Base-by-base conservation (phyloP, 2,888 invertebrate genomes). In the Drymonia ruficornis region DNA sequence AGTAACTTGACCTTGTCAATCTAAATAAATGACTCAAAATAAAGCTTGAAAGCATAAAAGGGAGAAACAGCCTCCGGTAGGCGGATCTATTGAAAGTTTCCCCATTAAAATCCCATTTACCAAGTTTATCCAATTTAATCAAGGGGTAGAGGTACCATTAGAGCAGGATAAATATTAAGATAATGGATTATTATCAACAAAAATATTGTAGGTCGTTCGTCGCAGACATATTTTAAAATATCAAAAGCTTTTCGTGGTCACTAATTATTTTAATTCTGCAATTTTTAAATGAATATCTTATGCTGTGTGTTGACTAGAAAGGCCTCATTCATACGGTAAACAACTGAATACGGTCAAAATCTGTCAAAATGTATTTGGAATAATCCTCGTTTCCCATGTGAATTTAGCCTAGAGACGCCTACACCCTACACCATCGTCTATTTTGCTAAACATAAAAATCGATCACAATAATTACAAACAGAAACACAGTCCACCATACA, bases 61-160 rank as follows among this genome's bases (percentile, higher is more conserved):
- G 52, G 63, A 56, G 57, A 49, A 66, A 58, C 52, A 53, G 50
- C 38, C 50, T 46, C 50, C 52, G 54, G 54, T 63, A 66, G 59
- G 66, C 62, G 64, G 63, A 69, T 63, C 60, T 65, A 62, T 65
- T 60, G 55, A 72, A 79, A 77, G 71, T 79, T 76, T 69, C 53
- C 66, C 64, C 70, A 79, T 78, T 78, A 73, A 73, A 75, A 72
- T 55, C 63, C 65, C 71, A 74, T 78, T 79, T 64, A 65, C 67
- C 52, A 74, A 79, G 65, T 74, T 76, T 63, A 59, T 44, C 60
- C 67, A 71, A 72, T 72, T 73, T 65, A 68, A 71, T 72, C 51
- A 72, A 67, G 62, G 69, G 63, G 47, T 61, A 62, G n/a, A 67
- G 72, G 65, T 65, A 65, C 70, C 64, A 62, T 67, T 69, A 65